A percentile compares a stretch with the other conserved stretches of the same genome.
phyloP scores from a whole-genome alignment of 2,888 invertebrate genomes.

The Cephus spinipes region DNA sequence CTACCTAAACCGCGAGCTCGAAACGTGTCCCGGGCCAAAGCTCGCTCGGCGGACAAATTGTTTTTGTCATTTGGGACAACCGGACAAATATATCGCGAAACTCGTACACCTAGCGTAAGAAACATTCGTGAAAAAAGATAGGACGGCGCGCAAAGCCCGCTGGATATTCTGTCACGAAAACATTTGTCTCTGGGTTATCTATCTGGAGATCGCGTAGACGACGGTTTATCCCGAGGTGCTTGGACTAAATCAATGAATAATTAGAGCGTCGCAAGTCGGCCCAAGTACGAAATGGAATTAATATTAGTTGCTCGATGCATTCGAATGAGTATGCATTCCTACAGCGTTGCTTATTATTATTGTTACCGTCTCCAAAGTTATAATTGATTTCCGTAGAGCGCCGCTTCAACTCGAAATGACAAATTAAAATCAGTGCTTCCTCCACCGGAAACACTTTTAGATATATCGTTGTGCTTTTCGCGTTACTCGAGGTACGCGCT shows the following conservation, averaged over 20 bases:
- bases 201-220: not conserved
- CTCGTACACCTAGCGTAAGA: not conserved
- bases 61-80: not conserved
- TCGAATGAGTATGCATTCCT: conserved; percentile 13
- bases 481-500: not conserved
- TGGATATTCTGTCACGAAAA: not conserved
- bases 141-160: not conserved
- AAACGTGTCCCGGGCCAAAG: conserved; percentile 24
- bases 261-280: not conserved
- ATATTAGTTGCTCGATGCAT: conserved; percentile 11
- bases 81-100: not conserved
- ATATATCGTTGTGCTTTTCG: not conserved
- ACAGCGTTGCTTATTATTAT: conserved; percentile 17
- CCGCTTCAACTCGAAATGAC: conserved; percentile 36
- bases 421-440: conserved; percentile 45
- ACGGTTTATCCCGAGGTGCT: not conserved
- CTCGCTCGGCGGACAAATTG: not conserved
- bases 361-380: conserved; percentile 41
- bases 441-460: not conserved
- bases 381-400: conserved; percentile 45
- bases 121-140: not conserved
- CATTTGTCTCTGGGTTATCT: not conserved
- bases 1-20: conserved; percentile 49
- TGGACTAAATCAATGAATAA: conserved; percentile 7
- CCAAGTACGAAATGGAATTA: conserved; percentile 5